Percentiles rank a stretch among this genome's conserved stretches.
Evolutionary conservation across 2,888 invertebrate species (phyloP).

Genomic region (Aphodius sticticus): DNA sequence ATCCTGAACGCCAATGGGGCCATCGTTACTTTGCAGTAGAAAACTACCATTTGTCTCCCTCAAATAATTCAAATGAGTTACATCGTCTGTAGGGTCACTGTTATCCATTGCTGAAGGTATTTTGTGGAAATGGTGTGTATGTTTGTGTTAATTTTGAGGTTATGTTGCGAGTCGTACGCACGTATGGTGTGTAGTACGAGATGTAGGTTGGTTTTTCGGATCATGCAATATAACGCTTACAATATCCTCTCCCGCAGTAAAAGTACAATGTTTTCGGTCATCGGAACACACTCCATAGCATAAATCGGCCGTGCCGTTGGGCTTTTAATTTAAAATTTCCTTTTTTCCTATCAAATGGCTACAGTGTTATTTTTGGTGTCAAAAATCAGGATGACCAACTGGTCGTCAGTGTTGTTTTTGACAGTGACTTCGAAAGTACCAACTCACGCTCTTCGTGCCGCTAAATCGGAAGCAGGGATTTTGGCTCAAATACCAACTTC

Average conservation of each 20-base stretch:
- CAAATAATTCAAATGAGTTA: constrained; percentile 52
- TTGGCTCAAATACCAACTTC: too few species aligned
- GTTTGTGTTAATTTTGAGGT: constrained; percentile 7
- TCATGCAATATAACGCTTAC: neutral
- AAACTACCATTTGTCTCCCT: constrained; percentile 51
- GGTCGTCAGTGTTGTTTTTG: neutral
- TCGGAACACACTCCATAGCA: neutral
- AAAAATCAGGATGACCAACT: neutral
- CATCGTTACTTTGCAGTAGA: constrained; percentile 48
- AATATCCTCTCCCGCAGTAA: neutral
- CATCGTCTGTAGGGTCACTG: constrained; percentile 49
- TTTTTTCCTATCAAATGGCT: constrained; percentile 4
- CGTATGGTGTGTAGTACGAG: constrained; percentile 1
- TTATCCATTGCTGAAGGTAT: constrained; percentile 6
- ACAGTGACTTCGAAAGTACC: too few species aligned
- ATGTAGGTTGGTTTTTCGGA: neutral
- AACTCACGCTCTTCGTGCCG: too few species aligned
- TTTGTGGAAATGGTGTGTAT: neutral
- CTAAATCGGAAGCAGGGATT: too few species aligned
- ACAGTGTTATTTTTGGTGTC: neutral
- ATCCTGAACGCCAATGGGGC: constrained; percentile 49
- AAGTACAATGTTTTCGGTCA: neutral
- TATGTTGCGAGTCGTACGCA: constrained; percentile 6
- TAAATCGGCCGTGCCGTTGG: neutral
- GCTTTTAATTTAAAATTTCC: neutral